phyloP scores from a whole-genome alignment of 2,113 vertebrate genomes.

The Serilophus lunatus region DNA sequence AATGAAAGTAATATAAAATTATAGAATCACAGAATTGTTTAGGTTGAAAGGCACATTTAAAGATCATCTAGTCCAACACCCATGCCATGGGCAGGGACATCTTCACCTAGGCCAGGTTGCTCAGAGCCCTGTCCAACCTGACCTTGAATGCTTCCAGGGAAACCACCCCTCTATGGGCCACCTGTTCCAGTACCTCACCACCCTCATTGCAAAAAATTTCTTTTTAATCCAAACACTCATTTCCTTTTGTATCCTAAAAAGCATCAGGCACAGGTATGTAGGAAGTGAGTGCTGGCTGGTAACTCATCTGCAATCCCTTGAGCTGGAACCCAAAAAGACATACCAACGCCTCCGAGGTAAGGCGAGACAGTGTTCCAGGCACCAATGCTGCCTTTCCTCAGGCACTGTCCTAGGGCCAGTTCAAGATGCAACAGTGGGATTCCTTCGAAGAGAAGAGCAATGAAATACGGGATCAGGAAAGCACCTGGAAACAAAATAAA shows the following conservation, averaged over 20 bases:
- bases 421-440: constrained; percentile 87
- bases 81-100: background rate
- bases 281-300: background rate
- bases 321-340: background rate
- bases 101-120: background rate
- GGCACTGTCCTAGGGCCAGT: constrained; percentile 85
- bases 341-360: constrained; percentile 84
- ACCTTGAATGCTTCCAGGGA: background rate
- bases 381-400: constrained; percentile 81
- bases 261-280: background rate
- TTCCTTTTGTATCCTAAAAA: background rate
- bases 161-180: background rate
- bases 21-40: background rate
- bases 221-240: background rate
- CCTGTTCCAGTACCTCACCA: background rate
- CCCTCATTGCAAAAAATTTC: background rate
- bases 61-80: background rate
- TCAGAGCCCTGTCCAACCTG: background rate
- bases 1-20: background rate
- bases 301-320: background rate
- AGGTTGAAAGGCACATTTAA: background rate
- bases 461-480: constrained; percentile 88
- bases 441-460: constrained; percentile 85
- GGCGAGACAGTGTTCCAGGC: constrained; percentile 87
- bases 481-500: constrained; percentile 75